phyloP scores from a whole-genome alignment of 2,797 vertebrate genomes.

The Vipera latastei region DNA sequence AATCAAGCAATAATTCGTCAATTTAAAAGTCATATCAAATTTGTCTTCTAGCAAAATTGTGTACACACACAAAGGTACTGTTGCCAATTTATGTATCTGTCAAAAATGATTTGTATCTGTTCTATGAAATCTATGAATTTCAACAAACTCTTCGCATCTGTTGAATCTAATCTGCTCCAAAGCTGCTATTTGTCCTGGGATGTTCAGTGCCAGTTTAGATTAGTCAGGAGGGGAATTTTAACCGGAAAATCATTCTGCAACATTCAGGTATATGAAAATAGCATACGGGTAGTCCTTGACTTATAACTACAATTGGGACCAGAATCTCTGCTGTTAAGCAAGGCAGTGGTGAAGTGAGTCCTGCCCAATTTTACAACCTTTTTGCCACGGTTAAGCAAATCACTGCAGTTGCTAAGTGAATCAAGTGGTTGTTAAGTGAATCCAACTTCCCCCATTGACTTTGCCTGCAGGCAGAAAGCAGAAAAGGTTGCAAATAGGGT shows the following conservation, averaged over 20 bases:
- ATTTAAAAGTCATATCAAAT: not conserved
- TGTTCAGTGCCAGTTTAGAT: not conserved
- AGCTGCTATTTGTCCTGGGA: not conserved
- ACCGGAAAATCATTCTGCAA: not conserved
- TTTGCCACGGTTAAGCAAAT: not conserved
- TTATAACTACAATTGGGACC: not conserved
- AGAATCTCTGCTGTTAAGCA: not conserved
- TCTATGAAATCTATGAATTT: not conserved
- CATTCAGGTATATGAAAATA: not conserved
- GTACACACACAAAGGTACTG: not conserved
- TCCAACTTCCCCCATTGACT: not conserved
- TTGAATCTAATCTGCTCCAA: not conserved
- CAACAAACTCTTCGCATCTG: not conserved
- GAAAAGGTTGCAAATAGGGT: not conserved
- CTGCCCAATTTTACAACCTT: not conserved
- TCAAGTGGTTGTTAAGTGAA: not conserved
- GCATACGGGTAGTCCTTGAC: not conserved
- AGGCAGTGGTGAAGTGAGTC: not conserved
- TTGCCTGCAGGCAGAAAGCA: not conserved
- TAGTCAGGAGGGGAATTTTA: not conserved
- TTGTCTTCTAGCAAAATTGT: not conserved
- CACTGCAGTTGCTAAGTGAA: not conserved
- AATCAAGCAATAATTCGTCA: not conserved
- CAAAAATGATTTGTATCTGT: not conserved
- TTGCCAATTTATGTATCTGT: not conserved